Conservation (phyloP, 2,797 vertebrate species). For the Delichon dasypus region DNA sequence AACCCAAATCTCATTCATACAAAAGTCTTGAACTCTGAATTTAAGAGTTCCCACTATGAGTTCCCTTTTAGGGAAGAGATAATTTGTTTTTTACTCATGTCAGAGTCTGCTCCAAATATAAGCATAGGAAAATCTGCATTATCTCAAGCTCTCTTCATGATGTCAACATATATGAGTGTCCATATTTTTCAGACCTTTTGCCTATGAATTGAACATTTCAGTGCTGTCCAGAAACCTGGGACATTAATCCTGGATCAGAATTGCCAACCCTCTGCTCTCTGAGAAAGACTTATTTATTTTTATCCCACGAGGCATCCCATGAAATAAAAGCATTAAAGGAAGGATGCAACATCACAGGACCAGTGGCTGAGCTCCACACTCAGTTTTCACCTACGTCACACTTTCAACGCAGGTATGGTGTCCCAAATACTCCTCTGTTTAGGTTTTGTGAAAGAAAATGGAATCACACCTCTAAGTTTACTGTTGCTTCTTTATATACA, state of each 20-base stretch:
- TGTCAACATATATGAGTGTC: not conserved
- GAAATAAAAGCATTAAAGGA: not conserved
- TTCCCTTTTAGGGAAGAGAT: not conserved
- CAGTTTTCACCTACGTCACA: not conserved
- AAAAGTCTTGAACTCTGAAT: not conserved
- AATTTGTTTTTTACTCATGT: not conserved
- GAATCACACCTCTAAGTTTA: not conserved
- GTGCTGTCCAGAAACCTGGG: not conserved
- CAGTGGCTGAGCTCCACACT: not conserved
- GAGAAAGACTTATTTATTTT: not conserved
- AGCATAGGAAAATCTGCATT: not conserved
- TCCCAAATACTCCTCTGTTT: not conserved
- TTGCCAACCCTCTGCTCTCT: not conserved
- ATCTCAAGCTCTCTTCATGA: not conserved
- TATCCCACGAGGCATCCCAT: not conserved
- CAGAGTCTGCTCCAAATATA: not conserved
- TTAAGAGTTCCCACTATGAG: not conserved
- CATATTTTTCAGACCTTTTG: not conserved
- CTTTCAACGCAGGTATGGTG: not conserved
- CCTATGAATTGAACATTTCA: not conserved
- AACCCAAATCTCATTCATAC: not conserved
- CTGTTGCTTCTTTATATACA: not conserved
- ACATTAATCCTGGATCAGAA: not conserved
- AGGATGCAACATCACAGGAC: not conserved
- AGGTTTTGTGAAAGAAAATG: not conserved